Evolutionary conservation across 1,140 invertebrate species (phyloP), one percentile per base, ranked within the genome.

Genomic region (Amyelois transitella): DNA sequence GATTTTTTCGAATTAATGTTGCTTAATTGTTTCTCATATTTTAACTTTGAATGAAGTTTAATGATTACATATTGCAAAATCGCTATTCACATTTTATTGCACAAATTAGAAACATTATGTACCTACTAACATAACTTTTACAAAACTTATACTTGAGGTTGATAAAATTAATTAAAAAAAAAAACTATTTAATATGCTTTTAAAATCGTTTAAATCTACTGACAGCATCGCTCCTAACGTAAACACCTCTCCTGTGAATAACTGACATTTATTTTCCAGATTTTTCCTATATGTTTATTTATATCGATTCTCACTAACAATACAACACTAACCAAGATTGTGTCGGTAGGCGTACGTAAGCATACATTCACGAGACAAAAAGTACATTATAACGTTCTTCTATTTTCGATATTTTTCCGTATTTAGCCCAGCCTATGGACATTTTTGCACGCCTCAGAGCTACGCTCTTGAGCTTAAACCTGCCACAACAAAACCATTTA

Each of bases 161-260:
- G 3, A 24, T 8, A 24, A 24, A 24, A 24, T 49, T 43, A 51
- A 24, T 24, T 5, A 24, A 44, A 47, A 53, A 24, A 61, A 48
- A 49, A 56, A 32, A 66, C 66, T 67, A n/a, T n/a, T n/a, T n/a
- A n/a, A n/a, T n/a, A n/a, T n/a, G n/a, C n/a, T n/a, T 24, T 24
- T 24, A 24, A 24, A 24, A 24, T 24, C 8, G 22, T 24, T 24
- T 1, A 10, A 32, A 12, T 32, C 12, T 10, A 32, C 4, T 10
- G 25, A 32, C 25, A 32, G 25, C 52, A 6, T 32, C 32, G 12
- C 32, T 38, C 32, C 8, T 24, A 24, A 24, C n/a, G 17, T 14
- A n/a, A 32, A 62, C 64, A 56, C 60, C 52, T 60, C 22, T 75
- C 74, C 75, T 78, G 77, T 75, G 67, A 76, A 78, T 78, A 77